Evolutionary conservation across 2,888 invertebrate genomes (phyloP).

Genomic region (Calameuta idolon): DNA sequence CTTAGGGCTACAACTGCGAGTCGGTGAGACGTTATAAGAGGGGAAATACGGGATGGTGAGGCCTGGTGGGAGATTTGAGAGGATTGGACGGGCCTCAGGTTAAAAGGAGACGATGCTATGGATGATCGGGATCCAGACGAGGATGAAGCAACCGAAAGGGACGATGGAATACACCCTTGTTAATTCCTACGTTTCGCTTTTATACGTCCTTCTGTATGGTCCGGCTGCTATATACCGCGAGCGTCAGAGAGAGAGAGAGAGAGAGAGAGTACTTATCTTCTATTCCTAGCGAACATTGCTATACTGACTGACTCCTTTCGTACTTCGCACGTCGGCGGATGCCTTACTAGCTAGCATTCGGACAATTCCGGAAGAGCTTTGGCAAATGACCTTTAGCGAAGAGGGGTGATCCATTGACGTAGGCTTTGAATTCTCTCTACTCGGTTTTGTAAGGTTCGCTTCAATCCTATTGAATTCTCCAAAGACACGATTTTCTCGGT

Average conservation of each 20-base stretch:
- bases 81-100: not conserved
- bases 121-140: not conserved
- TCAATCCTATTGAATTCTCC: not conserved
- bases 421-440: not conserved
- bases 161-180: conserved; percentile 2
- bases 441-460: not conserved
- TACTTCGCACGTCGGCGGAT: not conserved
- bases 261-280: not conserved
- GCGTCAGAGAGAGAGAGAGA: not conserved
- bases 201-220: not conserved
- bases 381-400: not conserved
- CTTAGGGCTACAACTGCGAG: not conserved
- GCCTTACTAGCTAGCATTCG: not conserved
- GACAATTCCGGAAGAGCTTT: not conserved
- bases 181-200: conserved; percentile 11
- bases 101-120: not conserved
- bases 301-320: not conserved
- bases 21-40: not conserved
- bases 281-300: not conserved
- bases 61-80: not conserved
- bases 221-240: not conserved
- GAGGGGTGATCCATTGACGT: not conserved
- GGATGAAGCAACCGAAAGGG: not conserved
- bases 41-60: not conserved
- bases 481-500: not conserved